Evolutionary conservation across 2,113 vertebrate species (phyloP), one percentile per base, ranked within the genome.

Genomic region (Crotalus horridus): DNA sequence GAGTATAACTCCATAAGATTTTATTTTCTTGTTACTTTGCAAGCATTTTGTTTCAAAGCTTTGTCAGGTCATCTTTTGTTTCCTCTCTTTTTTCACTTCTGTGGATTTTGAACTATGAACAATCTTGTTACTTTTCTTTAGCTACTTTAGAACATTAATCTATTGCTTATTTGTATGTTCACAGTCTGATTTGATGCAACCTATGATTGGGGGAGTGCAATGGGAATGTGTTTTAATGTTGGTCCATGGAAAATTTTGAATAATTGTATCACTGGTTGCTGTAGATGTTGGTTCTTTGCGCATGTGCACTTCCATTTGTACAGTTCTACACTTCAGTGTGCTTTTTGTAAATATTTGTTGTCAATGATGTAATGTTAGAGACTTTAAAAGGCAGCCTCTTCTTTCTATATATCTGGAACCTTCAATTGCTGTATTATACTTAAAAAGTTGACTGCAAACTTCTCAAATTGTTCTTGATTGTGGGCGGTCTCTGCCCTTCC

Each of bases 261-360:
- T 92, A 92, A 94, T 64, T 93, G 48, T 95, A 93, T 92, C 92
- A 33, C 89, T 93, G 93, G 93, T 94, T 90, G 91, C 93, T 93
- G 64, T 91, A 92, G 89, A 91, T 89, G 94, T 96, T 85, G 94
- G 87, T 94, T 96, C 94, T 96, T 94, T 94, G 94, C 89, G 96
- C 94, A 93, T 95, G 95, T 96, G 95, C 94, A 90, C 92, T 95
- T 96, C 91, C 95, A 93, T 95, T 95, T 88, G 93, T 94, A 94
- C 48, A 74, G 92, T 95, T 96, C 74, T 91, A 91, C 93, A 95
- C 95, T 93, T 96, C 91, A 89, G 54, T 93, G 93, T 94, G 91
- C 95, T 97, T 97, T 94, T 96, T 96, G 94, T 97, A 97, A 96
- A 97, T 97, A 96, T 81, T 55, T 95, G 94, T 96, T 96, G 88